Base-by-base conservation (phyloP, 2,888 invertebrate species). In the Drosophila nr. perissopoda region DNA sequence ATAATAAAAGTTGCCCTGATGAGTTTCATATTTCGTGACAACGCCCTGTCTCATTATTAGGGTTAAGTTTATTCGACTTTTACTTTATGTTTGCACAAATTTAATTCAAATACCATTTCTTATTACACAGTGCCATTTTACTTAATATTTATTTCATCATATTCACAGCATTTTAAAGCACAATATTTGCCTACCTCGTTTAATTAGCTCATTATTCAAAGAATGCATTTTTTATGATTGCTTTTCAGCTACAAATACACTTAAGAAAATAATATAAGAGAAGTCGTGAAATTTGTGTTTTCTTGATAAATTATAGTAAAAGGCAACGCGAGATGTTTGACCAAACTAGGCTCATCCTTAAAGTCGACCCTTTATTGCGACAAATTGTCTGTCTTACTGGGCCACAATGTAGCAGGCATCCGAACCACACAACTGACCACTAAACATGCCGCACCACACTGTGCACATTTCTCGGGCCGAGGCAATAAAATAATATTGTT, bases 401-500 rank as follows among this genome's bases (percentile, higher is more conserved):
- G 36, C 49, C 62, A 48, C 70, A 70, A 52, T 46, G 56, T 51
- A 36, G 34, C 29, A 25, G 56, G 34, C 25, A 51, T 36, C 52
- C 33, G 53, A 46, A 53, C 36, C 56, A 62, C 42, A 59, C 70
- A 57, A 46, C 36, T 71, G 71, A 75, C 66, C 71, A 74, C 62
- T 48, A 74, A 54, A 53, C 53, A 64, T 65, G 69, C 58, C 58
- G 29, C 54, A 48, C 27, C 31, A 46, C 53, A 54, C 38, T 62
- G 58, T 38, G 58, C 40, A 38, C 57, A 49, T 61, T 51, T 31
- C 56, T 48, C 29, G n/a, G 27, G 61, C 46, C 53, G 21, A 54
- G 74, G 69, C 88, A 88, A 86, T 88, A 88, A 82, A 85, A 88
- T 88, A 85, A 85, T 85, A 86, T 86, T 88, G 88, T 83, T 75